Evolutionary conservation across 2,888 invertebrate genomes (phyloP), one percentile per base, ranked within the genome.

Genomic region (Epinotia nisella): DNA sequence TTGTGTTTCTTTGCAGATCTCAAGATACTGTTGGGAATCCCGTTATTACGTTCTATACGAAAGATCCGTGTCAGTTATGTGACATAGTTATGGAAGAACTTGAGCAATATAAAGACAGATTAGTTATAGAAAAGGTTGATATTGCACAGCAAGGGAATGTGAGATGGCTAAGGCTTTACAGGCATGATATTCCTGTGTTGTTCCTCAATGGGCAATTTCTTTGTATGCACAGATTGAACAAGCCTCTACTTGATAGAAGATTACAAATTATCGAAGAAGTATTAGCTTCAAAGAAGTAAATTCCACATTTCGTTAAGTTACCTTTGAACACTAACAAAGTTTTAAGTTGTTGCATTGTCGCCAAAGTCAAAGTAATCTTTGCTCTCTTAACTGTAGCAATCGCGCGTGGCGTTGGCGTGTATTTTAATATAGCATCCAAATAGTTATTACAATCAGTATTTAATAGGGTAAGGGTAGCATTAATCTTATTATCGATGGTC

Each of bases 161-260:
- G 49, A 92, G 95, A 68, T 97, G 96, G 95, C 91, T 96, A 74
- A 94, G 96, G 74, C 91, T 97, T 60, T 98, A 97, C 83, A 95
- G 96, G 76, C 94, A 96, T 84, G 98, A 98, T 84, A 98, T 98
- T 83, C 98, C 98, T 56, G 98, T 98, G 10, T 89, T 98, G 78
- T 97, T 98, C 88, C 93, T 98, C 9, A 96, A 98, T 90, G 97
- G 96, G 5, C 94, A 96, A 80, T 98, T 95, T 89, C 92, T 98
- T 60, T 97, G 97, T 84, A 97, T 96, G 94, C 96, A 97, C 85
- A 94, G 89, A 75, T 90, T 97, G 77, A 94, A 97, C 87, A 91
- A 87, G 73, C 85, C 90, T 62, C 84, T 95, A 72, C 90, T 96
- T 78, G 90, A 95, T 69, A 90, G 78, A 78, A 91, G 94, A 82